A percentile compares a stretch with the other conserved stretches of the same genome.
phyloP scores from a whole-genome alignment of 1,140 invertebrate species.

The Drosophila auraria region DNA sequence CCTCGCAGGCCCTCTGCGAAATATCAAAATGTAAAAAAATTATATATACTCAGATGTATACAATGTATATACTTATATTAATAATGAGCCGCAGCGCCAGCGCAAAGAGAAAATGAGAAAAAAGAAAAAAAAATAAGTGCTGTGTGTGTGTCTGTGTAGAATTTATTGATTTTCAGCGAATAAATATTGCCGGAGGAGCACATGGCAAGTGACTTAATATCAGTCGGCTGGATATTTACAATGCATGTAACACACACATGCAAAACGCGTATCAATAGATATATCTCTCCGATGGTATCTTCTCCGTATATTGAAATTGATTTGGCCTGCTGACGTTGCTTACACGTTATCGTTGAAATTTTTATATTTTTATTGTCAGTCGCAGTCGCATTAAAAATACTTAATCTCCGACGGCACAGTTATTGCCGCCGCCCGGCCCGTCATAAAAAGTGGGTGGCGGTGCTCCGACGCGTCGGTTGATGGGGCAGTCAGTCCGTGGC shows the following conservation, averaged over 20 bases:
- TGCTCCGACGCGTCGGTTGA: conserved; percentile 6
- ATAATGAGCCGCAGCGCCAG: conserved; percentile 60
- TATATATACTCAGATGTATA: conserved; percentile 65
- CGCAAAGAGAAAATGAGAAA: conserved; percentile 66
- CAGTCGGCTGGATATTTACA: conserved; percentile 51
- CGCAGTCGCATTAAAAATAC: conserved; percentile 81
- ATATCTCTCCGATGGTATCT: conserved; percentile 27
- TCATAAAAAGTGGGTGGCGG: conserved; percentile 21
- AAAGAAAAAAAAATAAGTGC: conserved; percentile 14
- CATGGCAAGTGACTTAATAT: conserved; percentile 63
- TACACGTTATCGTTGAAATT: conserved; percentile 75
- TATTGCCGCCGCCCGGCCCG: conserved; percentile 56
- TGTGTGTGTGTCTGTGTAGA: conserved; percentile 46
- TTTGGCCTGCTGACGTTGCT: conserved; percentile 69
- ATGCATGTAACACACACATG: conserved; percentile 35
- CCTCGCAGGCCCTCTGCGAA: conserved; percentile 35
- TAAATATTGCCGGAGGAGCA: conserved; percentile 61
- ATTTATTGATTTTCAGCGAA: conserved; percentile 70
- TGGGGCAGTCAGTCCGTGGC: conserved; percentile 36
- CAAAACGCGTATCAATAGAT: conserved; percentile 37
- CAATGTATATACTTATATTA: conserved; percentile 43
- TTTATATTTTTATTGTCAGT: conserved; percentile 79
- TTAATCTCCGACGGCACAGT: conserved; percentile 74
- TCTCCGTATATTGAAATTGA: conserved; percentile 71
- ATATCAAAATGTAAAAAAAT: conserved; percentile 77